Evolutionary conservation across 2,888 invertebrate species (phyloP).

Genomic region (Gryllus longicercus): DNA sequence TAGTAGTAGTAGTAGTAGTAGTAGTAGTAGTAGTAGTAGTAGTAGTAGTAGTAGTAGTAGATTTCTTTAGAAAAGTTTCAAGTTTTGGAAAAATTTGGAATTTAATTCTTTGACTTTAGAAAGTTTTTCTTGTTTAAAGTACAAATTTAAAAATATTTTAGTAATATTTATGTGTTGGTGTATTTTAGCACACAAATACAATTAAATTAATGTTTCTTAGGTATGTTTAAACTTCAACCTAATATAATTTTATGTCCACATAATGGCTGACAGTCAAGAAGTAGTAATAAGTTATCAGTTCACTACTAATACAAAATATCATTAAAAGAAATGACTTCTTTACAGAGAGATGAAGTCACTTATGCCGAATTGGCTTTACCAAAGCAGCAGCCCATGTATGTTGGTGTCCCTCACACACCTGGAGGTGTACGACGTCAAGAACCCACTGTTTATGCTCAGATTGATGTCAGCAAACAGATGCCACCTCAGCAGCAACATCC

Average conservation of each 20-base stretch:
- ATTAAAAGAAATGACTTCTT: conserved; percentile 19
- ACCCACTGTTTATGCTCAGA: conserved; percentile 56
- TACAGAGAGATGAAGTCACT: conserved; percentile 54
- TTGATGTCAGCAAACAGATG: conserved; percentile 49
- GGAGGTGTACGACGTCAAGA: conserved; percentile 48
- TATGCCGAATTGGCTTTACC: conserved; percentile 55
- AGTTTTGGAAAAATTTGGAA: too few relatives aligned
- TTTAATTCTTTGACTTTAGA: too few relatives aligned
- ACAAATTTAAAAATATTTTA: too few relatives aligned
- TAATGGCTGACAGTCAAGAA: background rate
- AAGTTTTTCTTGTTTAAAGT: too few relatives aligned
- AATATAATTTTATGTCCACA: too few relatives aligned
- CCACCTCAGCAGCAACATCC: background rate
- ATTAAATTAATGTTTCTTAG: background rate
- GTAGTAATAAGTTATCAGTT: background rate
- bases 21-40: too few relatives aligned
- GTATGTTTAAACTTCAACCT: too few relatives aligned
- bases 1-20: too few relatives aligned
- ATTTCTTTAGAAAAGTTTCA: too few relatives aligned
- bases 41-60: too few relatives aligned
- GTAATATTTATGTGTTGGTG: too few relatives aligned
- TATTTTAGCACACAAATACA: too few relatives aligned
- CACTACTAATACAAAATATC: background rate
- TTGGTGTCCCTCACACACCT: conserved; percentile 42
- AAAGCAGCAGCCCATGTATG: conserved; percentile 41